Evolutionary conservation across 1,140 invertebrate species (phyloP).

Genomic region (Daktulosphaira vitifoliae): DNA sequence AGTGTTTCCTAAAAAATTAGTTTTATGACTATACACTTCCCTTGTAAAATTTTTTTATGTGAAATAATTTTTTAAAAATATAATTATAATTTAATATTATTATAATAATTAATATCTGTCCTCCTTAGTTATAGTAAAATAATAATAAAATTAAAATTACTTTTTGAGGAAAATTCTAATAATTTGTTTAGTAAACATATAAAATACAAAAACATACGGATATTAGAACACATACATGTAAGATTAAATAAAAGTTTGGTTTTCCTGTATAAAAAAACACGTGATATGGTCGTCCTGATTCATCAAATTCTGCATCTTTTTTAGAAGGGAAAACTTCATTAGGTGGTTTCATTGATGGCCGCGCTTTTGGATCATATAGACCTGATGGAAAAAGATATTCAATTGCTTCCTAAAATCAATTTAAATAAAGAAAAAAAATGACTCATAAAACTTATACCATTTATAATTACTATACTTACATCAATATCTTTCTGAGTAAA

Average conservation of each 20-base stretch:
- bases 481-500: slow-evolving; percentile 83
- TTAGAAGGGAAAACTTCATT: slow-evolving; percentile 71
- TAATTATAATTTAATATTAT: too few species aligned
- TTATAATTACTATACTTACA: slow-evolving; percentile 48
- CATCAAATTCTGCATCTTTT: slow-evolving; percentile 85
- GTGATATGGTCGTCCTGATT: slow-evolving; percentile 76
- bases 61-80: too few species aligned
- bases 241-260: slow-evolving; percentile 70
- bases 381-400: slow-evolving; percentile 88
- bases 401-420: slow-evolving; percentile 63
- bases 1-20: too few species aligned
- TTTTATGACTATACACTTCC: too few species aligned
- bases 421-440: slow-evolving; percentile 9
- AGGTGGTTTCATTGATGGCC: slow-evolving; percentile 79
- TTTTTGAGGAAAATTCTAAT: too few species aligned
- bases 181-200: too few species aligned
- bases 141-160: too few species aligned
- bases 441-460: background rate
- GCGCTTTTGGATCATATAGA: slow-evolving; percentile 67
- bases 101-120: too few species aligned
- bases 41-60: too few species aligned
- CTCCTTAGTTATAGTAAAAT: too few species aligned
- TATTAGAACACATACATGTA: slow-evolving; percentile 59
- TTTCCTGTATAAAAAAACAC: slow-evolving; percentile 81
- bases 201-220: too few species aligned